Conservation (phyloP, 2,888 invertebrate genomes). For the Flexamia atlantica region DNA sequence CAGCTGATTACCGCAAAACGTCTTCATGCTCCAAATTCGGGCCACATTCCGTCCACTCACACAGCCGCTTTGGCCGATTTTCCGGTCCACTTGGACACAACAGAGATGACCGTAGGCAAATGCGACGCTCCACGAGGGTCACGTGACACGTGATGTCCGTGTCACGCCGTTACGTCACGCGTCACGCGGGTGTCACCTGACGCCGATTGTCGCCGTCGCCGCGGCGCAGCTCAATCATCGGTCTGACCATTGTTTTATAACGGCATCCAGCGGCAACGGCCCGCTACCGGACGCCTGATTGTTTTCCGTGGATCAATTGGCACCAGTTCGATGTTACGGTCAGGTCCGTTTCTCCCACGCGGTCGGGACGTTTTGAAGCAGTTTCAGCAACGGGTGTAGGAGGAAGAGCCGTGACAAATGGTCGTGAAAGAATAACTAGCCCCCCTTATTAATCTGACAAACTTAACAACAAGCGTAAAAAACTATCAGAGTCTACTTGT, state of each 20-base stretch:
- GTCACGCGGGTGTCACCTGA: background rate
- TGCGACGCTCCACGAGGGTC: background rate
- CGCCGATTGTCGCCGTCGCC: background rate
- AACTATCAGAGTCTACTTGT: no score
- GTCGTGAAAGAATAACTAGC: no score
- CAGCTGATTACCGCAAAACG: background rate
- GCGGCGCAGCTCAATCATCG: constrained; percentile 16
- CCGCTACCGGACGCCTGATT: constrained; percentile 14
- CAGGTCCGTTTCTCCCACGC: constrained; percentile 21
- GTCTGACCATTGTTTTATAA: constrained; percentile 5
- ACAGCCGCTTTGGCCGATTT: constrained; percentile 6
- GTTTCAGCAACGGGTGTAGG: background rate
- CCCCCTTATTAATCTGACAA: no score
- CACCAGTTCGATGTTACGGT: constrained; percentile 6
- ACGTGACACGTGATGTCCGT: background rate
- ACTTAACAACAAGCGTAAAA: no score
- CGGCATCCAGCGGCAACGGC: background rate
- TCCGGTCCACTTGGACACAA: constrained; percentile 41
- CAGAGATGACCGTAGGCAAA: constrained; percentile 18
- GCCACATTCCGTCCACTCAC: constrained; percentile 12
- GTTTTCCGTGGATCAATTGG: constrained; percentile 22
- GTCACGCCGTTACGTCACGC: constrained; percentile 1
- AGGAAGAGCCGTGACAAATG: background rate
- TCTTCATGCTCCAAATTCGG: constrained; percentile 19
- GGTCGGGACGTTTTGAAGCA: background rate